Evolutionary conservation across 2,797 vertebrate genomes (phyloP), one percentile per base, ranked within the genome.

Genomic region (Parauchenoglanis ngamensis): DNA sequence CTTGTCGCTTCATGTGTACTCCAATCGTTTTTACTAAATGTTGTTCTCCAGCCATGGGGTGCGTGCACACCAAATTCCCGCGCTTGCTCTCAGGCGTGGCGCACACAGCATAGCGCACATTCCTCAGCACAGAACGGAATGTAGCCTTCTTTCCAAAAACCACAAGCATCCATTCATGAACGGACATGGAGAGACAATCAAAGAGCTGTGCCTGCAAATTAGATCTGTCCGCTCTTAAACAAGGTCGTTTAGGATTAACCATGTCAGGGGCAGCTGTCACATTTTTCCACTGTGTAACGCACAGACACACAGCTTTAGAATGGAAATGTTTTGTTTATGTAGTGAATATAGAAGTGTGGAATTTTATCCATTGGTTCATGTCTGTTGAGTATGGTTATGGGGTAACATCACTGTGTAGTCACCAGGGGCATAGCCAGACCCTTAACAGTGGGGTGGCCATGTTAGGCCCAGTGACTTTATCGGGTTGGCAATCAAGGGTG

Each of bases 81-180:
- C 89, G 84, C 91, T 73, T 54, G 89, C 92, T 92, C 92, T 92
- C 89, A 92, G 93, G 92, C 92, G 91, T 91, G 92, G 92, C 88
- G 11, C 90, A 7, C 78, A 15, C 40, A 19, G 89, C 92, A 94
- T 95, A 46, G 90, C 44, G 87, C 89, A 87, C 91, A 94, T 95
- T 93, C 93, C 85, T 92, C 75, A 86, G 92, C 92, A 91, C 93
- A 94, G 93, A 91, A 91, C 92, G 92, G 92, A 46, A 84, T 73
- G 19, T 54, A 87, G 88, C 89, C 65, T 72, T 82, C 70, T 57
- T 35, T 56, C 46, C 44, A 52, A 63, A 87, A 68, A 56, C 80
- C 56, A n/a, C 86, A 84, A 84, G n/a, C 59, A 82, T 73, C 52
- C 85, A 28, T 86, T 86, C 85, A 70, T 52, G 40, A 75, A 52